A percentile compares a stretch with the other conserved stretches of the same genome.
Evolutionary conservation across 2,888 invertebrate genomes (phyloP).

Genomic region (Shargacucullia verbasci): DNA sequence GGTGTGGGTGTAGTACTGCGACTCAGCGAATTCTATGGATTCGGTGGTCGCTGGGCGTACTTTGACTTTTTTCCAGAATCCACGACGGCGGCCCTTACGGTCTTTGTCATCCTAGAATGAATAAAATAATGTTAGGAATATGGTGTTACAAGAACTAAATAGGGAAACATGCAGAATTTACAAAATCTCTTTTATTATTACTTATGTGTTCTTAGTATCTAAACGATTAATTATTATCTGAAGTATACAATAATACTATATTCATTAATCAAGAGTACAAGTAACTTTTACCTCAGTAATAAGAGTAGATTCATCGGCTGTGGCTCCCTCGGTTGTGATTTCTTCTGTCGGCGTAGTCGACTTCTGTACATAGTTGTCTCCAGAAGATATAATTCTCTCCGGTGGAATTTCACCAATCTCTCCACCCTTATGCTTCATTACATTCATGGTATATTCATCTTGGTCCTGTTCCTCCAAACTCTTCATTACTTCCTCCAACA

Average conservation of each 20-base stretch:
- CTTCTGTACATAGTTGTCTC: slow-evolving; percentile 70
- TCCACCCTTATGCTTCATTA: slow-evolving; percentile 87
- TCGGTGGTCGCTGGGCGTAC: slow-evolving; percentile 89
- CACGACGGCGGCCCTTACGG: slow-evolving; percentile 87
- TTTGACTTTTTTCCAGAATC: slow-evolving; percentile 93
- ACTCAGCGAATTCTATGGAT: slow-evolving; percentile 94
- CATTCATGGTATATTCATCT: slow-evolving; percentile 82
- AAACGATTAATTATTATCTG: no score
- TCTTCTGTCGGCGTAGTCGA: slow-evolving; percentile 68
- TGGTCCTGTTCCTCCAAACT: slow-evolving; percentile 86
- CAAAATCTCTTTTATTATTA: no score
- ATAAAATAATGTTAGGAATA: slow-evolving; percentile 20
- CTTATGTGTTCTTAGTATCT: no score
- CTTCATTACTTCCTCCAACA: slow-evolving; percentile 88
- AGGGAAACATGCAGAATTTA: background rate
- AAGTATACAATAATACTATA: no score
- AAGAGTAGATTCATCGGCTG: slow-evolving; percentile 62
- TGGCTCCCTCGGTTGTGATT: slow-evolving; percentile 65
- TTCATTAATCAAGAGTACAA: no score
- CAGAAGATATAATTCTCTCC: slow-evolving; percentile 80
- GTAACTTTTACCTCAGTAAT: slow-evolving; percentile 69
- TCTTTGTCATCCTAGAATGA: slow-evolving; percentile 71
- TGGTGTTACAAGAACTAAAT: background rate
- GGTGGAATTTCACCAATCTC: slow-evolving; percentile 88
- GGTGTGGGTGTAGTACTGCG: slow-evolving; percentile 91